These are phyloP conservation scores for Ditula angustiorana DNA, from an alignment of 2,888 invertebrate genomes.

Conservation along the genomic window DNA sequence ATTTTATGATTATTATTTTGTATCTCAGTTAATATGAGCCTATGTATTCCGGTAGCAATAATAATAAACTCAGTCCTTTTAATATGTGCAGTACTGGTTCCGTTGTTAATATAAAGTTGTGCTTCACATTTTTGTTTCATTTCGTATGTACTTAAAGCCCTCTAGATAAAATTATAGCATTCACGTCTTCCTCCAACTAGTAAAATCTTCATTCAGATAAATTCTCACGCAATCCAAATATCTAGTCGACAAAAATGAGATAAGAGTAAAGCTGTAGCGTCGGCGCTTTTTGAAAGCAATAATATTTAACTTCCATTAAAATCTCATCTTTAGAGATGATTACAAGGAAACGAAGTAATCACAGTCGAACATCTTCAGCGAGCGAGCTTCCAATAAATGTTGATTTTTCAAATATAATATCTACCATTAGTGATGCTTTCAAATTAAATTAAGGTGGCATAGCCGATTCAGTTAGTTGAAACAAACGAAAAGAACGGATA, in stretches of 20 bases:
- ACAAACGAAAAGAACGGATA: constrained; percentile 51
- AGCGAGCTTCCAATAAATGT: constrained; percentile 21
- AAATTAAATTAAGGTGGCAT: constrained; percentile 30
- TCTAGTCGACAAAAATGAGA: constrained; percentile 15
- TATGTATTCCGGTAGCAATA: neutral
- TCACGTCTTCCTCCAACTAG: neutral
- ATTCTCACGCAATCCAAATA: constrained; percentile 21
- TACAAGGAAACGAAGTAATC: constrained; percentile 35
- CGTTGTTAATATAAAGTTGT: neutral
- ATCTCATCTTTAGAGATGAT: constrained; percentile 28
- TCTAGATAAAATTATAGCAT: neutral
- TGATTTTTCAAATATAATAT: constrained; percentile 13
- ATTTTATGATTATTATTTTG: constrained; percentile 70
- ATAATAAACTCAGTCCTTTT: neutral
- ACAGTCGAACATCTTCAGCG: neutral
- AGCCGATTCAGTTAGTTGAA: constrained; percentile 42
- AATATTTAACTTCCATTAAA: constrained; percentile 35
- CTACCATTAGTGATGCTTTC: constrained; percentile 6
- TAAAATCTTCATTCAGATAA: neutral
- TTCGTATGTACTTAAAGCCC: neutral
- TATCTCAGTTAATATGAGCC: constrained; percentile 46
- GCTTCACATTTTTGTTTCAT: neutral
- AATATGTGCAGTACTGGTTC: neutral
- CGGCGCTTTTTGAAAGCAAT: constrained; percentile 18
- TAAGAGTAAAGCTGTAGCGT: constrained; percentile 11